Percentiles rank a stretch among this genome's conserved stretches.
Evolutionary conservation across 2,113 vertebrate genomes (phyloP).

Genomic region (Mohoua ochrocephala): DNA sequence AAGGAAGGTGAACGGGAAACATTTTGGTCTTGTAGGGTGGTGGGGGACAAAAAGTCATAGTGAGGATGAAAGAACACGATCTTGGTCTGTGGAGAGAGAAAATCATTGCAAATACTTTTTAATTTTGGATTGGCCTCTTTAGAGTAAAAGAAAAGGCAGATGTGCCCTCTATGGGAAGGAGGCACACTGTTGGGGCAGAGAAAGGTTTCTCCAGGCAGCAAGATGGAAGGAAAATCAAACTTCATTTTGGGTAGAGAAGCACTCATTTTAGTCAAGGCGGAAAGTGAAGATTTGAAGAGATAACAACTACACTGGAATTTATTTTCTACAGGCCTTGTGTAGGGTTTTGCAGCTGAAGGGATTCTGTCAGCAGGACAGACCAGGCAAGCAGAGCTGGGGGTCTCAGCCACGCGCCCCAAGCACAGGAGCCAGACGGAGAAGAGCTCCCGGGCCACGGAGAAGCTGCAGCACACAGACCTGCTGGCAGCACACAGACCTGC

Average conservation of each 20-base stretch:
- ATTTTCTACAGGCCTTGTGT: neutral
- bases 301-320: neutral
- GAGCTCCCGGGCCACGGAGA: neutral
- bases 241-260: neutral
- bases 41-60: neutral
- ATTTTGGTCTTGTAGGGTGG: neutral
- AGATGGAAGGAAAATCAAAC: neutral
- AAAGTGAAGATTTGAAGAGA: neutral
- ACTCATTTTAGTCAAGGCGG: neutral
- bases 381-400: neutral
- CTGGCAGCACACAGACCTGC: neutral
- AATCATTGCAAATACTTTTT: neutral
- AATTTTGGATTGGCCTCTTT: neutral
- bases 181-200: neutral
- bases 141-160: neutral
- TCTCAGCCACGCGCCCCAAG: neutral
- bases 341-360: neutral
- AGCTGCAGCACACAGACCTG: neutral
- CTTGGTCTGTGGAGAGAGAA: neutral
- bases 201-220: neutral
- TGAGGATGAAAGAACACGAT: neutral
- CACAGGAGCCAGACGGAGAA: neutral
- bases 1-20: fast-evolving
- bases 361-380: neutral
- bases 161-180: neutral